phyloP scores from a whole-genome alignment of 2,113 vertebrate species.

The Tursiops truncatus region DNA sequence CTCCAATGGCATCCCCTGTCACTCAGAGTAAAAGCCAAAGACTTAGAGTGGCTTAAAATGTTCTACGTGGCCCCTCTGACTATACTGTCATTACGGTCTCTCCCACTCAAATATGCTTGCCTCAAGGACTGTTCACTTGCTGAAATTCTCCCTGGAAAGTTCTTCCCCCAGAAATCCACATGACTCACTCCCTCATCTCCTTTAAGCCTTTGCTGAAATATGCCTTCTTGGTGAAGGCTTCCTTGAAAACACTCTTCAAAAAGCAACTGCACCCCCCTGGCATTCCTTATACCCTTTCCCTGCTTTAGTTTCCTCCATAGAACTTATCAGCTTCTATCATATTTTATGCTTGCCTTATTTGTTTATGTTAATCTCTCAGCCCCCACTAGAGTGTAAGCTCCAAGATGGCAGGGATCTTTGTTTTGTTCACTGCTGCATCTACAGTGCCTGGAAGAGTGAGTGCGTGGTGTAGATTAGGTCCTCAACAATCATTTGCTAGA shows the following conservation, averaged over 20 bases:
- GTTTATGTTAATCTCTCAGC: neutral
- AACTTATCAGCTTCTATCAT: neutral
- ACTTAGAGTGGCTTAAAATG: neutral
- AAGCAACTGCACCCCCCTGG: neutral
- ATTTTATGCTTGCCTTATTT: neutral
- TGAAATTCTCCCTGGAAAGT: neutral
- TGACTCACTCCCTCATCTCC: neutral
- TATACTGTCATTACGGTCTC: neutral
- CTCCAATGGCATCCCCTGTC: neutral
- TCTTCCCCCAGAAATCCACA: neutral
- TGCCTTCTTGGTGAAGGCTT: neutral
- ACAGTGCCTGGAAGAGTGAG: neutral
- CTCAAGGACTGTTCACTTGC: neutral
- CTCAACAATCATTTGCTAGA: neutral
- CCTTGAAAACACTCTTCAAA: neutral
- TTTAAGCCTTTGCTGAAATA: neutral
- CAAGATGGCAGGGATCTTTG: neutral
- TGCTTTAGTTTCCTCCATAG: neutral
- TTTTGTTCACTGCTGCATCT: neutral
- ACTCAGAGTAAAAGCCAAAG: neutral
- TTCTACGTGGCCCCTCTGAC: no score
- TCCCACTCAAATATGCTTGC: neutral
- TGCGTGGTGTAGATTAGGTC: neutral
- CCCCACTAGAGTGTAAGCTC: neutral
- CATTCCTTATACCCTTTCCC: neutral